Evolutionary conservation across 2,113 vertebrate species (phyloP).

Genomic region (Miniopterus natalensis): DNA sequence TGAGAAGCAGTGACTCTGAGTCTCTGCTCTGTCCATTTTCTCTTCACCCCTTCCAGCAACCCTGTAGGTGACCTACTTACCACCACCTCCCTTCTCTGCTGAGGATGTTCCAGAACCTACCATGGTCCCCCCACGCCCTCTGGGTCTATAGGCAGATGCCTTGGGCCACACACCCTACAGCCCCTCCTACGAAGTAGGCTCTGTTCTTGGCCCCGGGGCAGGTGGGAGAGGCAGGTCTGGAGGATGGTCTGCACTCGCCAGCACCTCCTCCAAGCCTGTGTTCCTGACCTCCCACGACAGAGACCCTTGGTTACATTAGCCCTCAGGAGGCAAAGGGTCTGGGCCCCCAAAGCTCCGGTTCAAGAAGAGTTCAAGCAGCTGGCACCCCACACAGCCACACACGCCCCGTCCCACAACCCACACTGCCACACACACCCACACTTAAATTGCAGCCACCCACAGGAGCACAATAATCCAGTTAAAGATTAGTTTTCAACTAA

Average conservation of each 20-base stretch:
- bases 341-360: neutral
- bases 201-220: too few species aligned
- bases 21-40: neutral
- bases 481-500: neutral
- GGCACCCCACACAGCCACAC: too few species aligned
- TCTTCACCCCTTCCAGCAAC: neutral
- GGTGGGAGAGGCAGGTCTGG: too few species aligned
- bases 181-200: neutral
- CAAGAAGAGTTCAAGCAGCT: too few species aligned
- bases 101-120: neutral
- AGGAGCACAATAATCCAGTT: fast-evolving
- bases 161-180: neutral
- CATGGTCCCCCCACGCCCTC: too few species aligned
- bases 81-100: too few species aligned
- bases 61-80: neutral
- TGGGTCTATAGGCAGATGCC: neutral
- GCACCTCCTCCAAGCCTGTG: neutral
- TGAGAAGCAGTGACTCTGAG: neutral
- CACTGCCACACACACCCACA: fast-evolving
- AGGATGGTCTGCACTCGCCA: too few species aligned
- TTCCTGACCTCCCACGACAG: neutral
- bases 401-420: fast-evolving
- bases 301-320: neutral
- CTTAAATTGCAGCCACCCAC: fast-evolving
- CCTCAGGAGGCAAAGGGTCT: neutral